phyloP scores from a whole-genome alignment of 2,797 vertebrate species.

The Peromyscus attwateri region DNA sequence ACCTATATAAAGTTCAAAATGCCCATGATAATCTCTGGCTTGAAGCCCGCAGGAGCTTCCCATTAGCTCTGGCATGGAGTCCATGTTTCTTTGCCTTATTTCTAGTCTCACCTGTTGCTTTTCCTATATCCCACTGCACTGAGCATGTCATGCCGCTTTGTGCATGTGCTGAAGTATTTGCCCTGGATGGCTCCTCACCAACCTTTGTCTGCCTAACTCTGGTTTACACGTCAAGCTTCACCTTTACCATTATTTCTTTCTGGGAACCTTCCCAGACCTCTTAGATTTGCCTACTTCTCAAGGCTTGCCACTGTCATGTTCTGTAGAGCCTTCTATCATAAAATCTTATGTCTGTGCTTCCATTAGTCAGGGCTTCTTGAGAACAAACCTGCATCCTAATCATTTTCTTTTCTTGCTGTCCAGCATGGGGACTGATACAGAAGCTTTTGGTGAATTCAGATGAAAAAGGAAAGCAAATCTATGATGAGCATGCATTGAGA shows the following conservation, averaged over 20 bases:
- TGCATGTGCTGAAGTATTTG: conserved; percentile 4
- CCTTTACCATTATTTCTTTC: not conserved
- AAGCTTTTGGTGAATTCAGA: not conserved
- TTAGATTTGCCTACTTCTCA: not conserved
- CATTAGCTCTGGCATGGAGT: not conserved
- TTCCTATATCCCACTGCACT: not conserved
- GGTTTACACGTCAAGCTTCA: conserved; percentile 42
- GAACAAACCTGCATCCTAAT: not conserved
- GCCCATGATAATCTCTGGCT: conserved; percentile 4
- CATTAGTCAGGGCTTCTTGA: not conserved
- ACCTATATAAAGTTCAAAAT: conserved; percentile 24
- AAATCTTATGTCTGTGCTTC: not conserved
- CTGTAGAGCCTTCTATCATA: not conserved
- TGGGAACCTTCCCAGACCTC: not conserved
- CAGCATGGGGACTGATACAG: not conserved
- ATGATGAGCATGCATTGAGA: not conserved
- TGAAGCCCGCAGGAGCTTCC: not conserved
- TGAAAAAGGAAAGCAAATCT: not conserved
- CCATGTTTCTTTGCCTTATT: not conserved
- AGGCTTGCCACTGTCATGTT: not conserved
- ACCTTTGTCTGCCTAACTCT: conserved; percentile 12
- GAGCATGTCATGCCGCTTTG: not conserved
- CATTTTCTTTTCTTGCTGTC: not conserved
- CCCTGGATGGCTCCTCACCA: conserved; percentile 13
- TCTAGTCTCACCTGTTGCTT: not conserved